Base-by-base conservation (phyloP, 1,140 invertebrate species). In the Diorhabda carinulata region DNA sequence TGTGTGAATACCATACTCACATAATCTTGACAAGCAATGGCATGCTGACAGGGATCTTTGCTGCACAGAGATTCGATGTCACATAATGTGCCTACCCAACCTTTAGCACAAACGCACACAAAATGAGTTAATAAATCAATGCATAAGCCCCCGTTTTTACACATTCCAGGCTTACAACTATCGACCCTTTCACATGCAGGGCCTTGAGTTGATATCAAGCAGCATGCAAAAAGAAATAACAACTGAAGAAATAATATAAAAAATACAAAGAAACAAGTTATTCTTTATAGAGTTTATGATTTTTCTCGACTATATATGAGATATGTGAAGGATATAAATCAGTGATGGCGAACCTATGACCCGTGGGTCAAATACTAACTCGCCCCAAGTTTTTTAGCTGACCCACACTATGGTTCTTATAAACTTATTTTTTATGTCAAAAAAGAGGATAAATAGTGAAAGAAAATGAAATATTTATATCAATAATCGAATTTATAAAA, bases 71-170 rank as follows among this genome's bases (percentile, higher is more conserved):
- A 68, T 61, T 76, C 76, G 52, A 77, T 77, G 66, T 82, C 79
- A 74, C 84, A 86, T 25, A 80, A 74, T 0, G 72, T 60, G 42
- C 89, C 89, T 60, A 83, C 86, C 78, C 85, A 90, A 42, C 87
- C 87, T 60, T 83, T 80, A 5, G 81, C 76, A 71, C 87, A 88
- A 3, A 78, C 74, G 73, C 87, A 88, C 40, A 66, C 62, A 6
- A 83, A 86, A n/a, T 63, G 65, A 52, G 79, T 81, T 71, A 84
- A 84, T 45, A 83, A 77, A 7, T 82, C 79, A 76, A 89, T 86
- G 77, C 88, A 90, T 41, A 78, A 82, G 41, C 87, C 89, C 8
- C 84, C 84, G 77, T 90, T 88, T 70, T 81, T 74, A 78, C 90
- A 91, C 6, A 85, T 84, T 63, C 78, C 74, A 42, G 81, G 79